Base-by-base conservation (phyloP, 2,113 vertebrate genomes). In the Dascyllus trimaculatus region DNA sequence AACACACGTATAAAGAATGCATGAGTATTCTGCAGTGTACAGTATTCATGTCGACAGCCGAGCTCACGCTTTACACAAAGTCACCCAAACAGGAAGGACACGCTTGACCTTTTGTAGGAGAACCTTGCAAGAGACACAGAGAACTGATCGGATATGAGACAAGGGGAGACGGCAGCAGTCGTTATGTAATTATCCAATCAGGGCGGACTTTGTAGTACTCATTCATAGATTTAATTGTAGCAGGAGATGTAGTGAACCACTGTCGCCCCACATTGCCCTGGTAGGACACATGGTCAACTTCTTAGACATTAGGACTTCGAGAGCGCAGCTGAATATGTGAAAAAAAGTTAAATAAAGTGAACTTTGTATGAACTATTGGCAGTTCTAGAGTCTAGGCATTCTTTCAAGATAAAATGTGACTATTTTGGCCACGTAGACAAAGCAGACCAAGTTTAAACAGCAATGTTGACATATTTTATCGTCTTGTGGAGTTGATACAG, bases 31-130 rank as follows among this genome's bases (percentile, higher is more conserved):
- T 32, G 17, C 40, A n/a, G 35, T 45, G 48, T 57, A 21, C 11
- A 11, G 5, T 51, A 51, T 57, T 72, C 22, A 5, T 48, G 32
- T 51, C n/a, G 21, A 53, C 35, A 46, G n/a, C 21, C 45, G 71
- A 67, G 48, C 24, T 48, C 54, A 48, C 57, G 32, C 53, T 53
- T 29, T 38, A 71, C 22, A 6, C n/a, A 70, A 29, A 78, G 32
- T 45, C 43, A 22, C 25, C 84, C 71, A 89, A 85, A 91, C 89
- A 92, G 92, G 92, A 93, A 91, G 83, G 71, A 58, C 64, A 79
- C 51, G 46, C 70, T 82, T 62, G 70, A 88, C 56, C 74, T 70
- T 82, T 70, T 60, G 43, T 40, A 57, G 73, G 53, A 81, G 65
- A 76, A n/a, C 2, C 54, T 79, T 40, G 52, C 32, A 43, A 24